phyloP scores from a whole-genome alignment of 23 tunicate species.

The Diplosoma virens region DNA sequence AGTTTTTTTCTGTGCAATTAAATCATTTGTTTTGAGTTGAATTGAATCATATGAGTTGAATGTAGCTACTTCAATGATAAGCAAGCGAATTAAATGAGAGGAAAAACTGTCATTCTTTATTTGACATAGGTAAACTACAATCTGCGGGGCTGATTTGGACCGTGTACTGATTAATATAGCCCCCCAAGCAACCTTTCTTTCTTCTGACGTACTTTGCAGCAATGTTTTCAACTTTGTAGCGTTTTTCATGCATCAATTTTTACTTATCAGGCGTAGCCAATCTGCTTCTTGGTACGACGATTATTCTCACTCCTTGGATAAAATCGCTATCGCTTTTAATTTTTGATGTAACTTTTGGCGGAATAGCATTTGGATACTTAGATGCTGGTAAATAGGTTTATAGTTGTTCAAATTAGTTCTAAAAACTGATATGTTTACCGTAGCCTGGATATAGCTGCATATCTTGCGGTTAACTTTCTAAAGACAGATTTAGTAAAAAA shows the following conservation, averaged over 20 bases:
- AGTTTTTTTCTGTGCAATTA: too few species aligned
- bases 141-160: too few species aligned
- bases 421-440: neutral
- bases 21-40: too few species aligned
- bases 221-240: too few species aligned
- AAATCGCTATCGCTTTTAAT: constrained; percentile 70
- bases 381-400: constrained; percentile 78
- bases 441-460: neutral
- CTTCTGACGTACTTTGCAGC: too few species aligned
- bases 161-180: too few species aligned
- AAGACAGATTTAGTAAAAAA: neutral
- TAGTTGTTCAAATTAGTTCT: neutral
- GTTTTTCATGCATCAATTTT: neutral
- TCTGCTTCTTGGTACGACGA: constrained; percentile 41
- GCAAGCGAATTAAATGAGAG: too few species aligned
- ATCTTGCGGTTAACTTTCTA: neutral
- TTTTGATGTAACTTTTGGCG: constrained; percentile 77
- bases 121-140: neutral
- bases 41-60: too few species aligned
- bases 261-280: constrained; percentile 35
- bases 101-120: too few species aligned
- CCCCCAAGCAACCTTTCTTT: too few species aligned
- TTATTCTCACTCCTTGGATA: constrained; percentile 90
- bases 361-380: constrained; percentile 75
- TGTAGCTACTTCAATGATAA: too few species aligned